Base-by-base conservation (phyloP, 2,797 vertebrate species). In the Oophaga sylvatica region DNA sequence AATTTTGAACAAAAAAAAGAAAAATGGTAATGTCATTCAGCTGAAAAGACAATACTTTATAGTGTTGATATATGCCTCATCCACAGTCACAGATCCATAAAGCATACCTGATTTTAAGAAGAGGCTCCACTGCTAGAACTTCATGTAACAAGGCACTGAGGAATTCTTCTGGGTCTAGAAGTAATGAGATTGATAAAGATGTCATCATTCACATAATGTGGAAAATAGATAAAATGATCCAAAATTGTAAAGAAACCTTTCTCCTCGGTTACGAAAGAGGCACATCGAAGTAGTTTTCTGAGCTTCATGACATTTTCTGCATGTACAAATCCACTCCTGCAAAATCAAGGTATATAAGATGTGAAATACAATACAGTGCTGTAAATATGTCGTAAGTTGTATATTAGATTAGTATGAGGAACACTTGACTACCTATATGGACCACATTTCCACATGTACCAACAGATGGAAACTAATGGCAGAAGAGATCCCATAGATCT, bases 131-230 rank as follows among this genome's bases (percentile, higher is more conserved):
- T 83, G 92, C 91, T 76, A 97, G 93, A 77, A 95, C 95, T 81
- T 93, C 93, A 91, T 96, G 92, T 63, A 96, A 93, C 41, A 96
- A 94, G 45, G 95, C 87, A 35, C 92, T 95, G 88, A 96, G 94
- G 89, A 96, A 96, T 91, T 96, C 96, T 78, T 96, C 96, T 59
- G 95, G 95, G 88, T 97, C 96, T 96, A 88, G 63, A 89, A 76
- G 57, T 26, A 16, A 78, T 56, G 1, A 17, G 26, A 3, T 84
- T 35, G 13, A 9, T 63, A 13, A 56, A 56, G 22, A 9, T 19
- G 17, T 16, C 48, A 53, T 1, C 29, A 10, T 45, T n/a, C 29
- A n/a, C 59, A 11, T 10, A 56, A 80, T 20, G 11, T 26, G n/a
- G 20, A 15, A 45, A 45, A 41, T 45, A n/a, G 13, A 3, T n/a